These are phyloP conservation scores for Zonotrichia albicollis DNA, from an alignment of 2,797 vertebrate species.

Conservation along the genomic window DNA sequence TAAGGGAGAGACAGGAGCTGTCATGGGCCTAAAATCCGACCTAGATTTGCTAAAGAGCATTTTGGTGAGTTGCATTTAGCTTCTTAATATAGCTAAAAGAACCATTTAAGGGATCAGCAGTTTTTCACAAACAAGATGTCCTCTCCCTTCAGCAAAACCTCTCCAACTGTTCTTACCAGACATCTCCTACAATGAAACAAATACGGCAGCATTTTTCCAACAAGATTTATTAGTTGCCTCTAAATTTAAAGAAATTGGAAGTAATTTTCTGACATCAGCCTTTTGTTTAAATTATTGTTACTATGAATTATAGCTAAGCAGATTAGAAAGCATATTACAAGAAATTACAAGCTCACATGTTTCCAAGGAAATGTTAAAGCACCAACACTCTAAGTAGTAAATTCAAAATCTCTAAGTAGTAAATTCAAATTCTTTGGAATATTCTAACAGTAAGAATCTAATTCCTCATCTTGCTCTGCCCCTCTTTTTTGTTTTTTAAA, in stretches of 20 bases:
- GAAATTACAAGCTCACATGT: neutral
- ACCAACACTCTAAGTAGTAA: neutral
- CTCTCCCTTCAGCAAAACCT: neutral
- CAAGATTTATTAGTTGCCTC: neutral
- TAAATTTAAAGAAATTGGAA: neutral
- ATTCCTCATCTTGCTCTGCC: accelerated
- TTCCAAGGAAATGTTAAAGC: neutral
- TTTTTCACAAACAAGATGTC: neutral
- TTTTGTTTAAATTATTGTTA: neutral
- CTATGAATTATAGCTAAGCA: neutral
- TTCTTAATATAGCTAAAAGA: neutral
- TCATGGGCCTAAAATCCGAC: neutral
- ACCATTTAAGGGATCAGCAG: neutral
- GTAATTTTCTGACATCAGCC: neutral
- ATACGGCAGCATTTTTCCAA: neutral
- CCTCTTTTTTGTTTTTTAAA: neutral
- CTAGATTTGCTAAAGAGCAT: neutral
- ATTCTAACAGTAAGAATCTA: neutral
- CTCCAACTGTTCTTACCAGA: neutral
- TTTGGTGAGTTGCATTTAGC: neutral
- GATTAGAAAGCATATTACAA: neutral
- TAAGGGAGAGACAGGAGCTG: neutral
- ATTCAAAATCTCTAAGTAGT: neutral
- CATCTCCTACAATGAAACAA: neutral
- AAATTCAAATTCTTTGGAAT: neutral